Evolutionary conservation across 2,888 invertebrate species (phyloP), one percentile per base, ranked within the genome.

Genomic region (Melitaea athalia): DNA sequence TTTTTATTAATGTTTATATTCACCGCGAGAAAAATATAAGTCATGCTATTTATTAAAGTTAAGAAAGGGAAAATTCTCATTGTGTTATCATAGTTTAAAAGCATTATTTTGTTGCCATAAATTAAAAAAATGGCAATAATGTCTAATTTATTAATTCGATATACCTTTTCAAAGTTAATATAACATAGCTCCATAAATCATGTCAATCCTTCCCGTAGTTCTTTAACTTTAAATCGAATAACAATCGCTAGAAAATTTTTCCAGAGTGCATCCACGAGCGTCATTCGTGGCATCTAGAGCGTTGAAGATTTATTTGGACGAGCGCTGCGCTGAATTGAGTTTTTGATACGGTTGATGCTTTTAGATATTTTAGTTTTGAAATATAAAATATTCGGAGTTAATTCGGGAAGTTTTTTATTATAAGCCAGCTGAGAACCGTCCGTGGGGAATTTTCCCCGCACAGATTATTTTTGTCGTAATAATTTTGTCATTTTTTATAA

Each of bases 231-330:
- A 15, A 57, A 57, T 57, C 42, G 57, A 57, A 57, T 57, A 42
- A 42, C 57, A 42, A 42, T 57, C 38, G 38, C 15, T 15, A 11
- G 42, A 57, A 42, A 15, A 42, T 42, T 57, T 52, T 57, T 42
- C 1, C 42, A 42, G 15, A n/a, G 38, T 38, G 42, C 38, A 57
- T 57, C 42, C n/a, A 55, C 14, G 17, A 12, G 38, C 38, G 57
- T 57, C 62, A 63, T 52, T 63, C 62, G 62, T 57, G 49, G 43
- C 62, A 65, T 64, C 62, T 69, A 61, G 69, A 69, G 64, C 69
- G 62, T 69, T 64, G 45, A 57, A 69, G 69, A 69, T 65, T 69
- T 69, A 65, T 69, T 57, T 50, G 43, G 69, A 69, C 62, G 69
- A 65, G 49, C 43, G 61, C 57, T 8, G 50, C 43, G 62, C 50